Evolutionary conservation across 1,140 invertebrate species (phyloP).

Genomic region (Drosophila biarmipes): DNA sequence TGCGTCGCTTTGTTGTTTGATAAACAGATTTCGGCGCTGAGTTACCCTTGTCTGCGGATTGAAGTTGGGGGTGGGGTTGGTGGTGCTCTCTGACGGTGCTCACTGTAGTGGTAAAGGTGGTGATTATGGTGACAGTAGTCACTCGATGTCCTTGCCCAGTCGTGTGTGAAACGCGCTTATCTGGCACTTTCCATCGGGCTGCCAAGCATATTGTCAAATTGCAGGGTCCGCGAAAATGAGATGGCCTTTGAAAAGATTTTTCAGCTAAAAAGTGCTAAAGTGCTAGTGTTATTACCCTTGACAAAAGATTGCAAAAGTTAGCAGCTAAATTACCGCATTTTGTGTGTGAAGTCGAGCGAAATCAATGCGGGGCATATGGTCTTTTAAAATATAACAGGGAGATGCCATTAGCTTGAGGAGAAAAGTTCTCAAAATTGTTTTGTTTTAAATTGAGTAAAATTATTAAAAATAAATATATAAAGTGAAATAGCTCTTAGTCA

Average conservation of each 20-base stretch:
- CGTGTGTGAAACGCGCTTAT: slow-evolving; percentile 46
- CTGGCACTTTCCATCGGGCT: slow-evolving; percentile 16
- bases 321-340: neutral
- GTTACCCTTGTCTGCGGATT: slow-evolving; percentile 34
- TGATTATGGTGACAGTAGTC: slow-evolving; percentile 31
- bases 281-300: neutral
- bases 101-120: slow-evolving; percentile 15
- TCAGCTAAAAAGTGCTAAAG: neutral
- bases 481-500: too few relatives aligned
- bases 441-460: too few relatives aligned
- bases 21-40: slow-evolving; percentile 58
- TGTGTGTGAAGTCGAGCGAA: neutral
- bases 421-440: too few relatives aligned
- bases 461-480: too few relatives aligned
- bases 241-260: slow-evolving; percentile 3
- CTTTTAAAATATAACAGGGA: too few relatives aligned
- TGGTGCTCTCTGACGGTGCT: slow-evolving; percentile 6
- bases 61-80: neutral
- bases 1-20: slow-evolving; percentile 34
- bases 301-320: neutral
- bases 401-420: too few relatives aligned
- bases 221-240: slow-evolving; percentile 4
- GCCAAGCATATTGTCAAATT: slow-evolving; percentile 2
- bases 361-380: neutral
- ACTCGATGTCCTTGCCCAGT: slow-evolving; percentile 8